A percentile compares a stretch with the other conserved stretches of the same genome.
Evolutionary conservation across 2,113 vertebrate genomes (phyloP).

Genomic region (Oriolus oriolus): DNA sequence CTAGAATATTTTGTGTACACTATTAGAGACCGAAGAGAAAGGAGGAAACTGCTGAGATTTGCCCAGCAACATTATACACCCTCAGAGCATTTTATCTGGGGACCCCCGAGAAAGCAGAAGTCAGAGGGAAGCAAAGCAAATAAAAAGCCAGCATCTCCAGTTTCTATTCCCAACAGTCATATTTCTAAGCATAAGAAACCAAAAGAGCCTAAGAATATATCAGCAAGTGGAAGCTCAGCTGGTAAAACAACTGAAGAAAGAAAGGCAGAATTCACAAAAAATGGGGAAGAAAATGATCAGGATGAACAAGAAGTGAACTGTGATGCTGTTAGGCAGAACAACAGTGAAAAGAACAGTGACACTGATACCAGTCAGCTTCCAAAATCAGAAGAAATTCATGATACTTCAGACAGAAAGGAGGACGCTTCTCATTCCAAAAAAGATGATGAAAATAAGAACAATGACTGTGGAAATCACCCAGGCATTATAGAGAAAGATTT

Average conservation of each 20-base stretch:
- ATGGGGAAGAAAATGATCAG: neutral
- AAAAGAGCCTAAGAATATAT: constrained; percentile 53
- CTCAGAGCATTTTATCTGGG: constrained; percentile 93
- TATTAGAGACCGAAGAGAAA: constrained; percentile 84
- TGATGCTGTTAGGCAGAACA: neutral
- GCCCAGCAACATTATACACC: constrained; percentile 87
- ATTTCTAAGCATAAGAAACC: constrained; percentile 64
- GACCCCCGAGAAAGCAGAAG: constrained; percentile 77
- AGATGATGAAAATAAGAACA: constrained; percentile 11
- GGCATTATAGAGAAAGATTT: neutral
- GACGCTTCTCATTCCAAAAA: neutral
- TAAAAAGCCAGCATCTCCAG: constrained; percentile 56
- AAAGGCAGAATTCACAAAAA: constrained; percentile 48
- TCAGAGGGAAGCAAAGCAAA: constrained; percentile 57
- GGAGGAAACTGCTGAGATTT: constrained; percentile 87
- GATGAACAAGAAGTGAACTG: neutral
- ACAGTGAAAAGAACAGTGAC: constrained; percentile 4
- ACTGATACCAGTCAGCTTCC: neutral
- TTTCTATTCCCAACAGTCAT: constrained; percentile 38
- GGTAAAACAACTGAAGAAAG: constrained; percentile 64
- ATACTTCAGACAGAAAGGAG: constrained; percentile 42
- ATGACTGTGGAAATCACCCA: constrained; percentile 19
- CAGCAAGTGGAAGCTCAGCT: neutral
- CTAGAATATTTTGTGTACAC: constrained; percentile 97
- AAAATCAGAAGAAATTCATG: constrained; percentile 3